Evolutionary conservation across 1,140 invertebrate genomes (phyloP), one percentile per base, ranked within the genome.

Genomic region (Drosophila busckii): DNA sequence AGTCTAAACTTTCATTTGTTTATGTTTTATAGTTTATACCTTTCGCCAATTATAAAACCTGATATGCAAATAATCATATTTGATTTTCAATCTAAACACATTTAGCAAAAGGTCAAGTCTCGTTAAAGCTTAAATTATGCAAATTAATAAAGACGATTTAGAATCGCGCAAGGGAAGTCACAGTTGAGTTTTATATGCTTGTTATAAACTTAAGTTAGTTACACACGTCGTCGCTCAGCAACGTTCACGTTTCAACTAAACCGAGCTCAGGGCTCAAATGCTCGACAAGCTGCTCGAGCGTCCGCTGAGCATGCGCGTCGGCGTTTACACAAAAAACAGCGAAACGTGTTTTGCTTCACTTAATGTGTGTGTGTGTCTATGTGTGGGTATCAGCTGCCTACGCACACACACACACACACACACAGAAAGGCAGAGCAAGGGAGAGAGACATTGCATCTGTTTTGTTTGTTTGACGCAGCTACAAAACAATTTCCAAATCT

Each of bases 41-140:
- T 90, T 90, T 90, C 88, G 90, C 90, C 88, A 89, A 89, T 89
- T 84, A 90, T 86, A 88, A 91, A 91, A 89, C 91, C 91, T 42
- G 90, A 91, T 76, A 91, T 90, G 82, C 90, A 91, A 84, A 91
- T 91, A 82, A 92, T 91, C 91, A 92, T 92, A 49, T 65, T 87
- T n/a, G 49, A 25, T 9, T 46, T 15, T 32, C 37, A 2, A 17
- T 46, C 20, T 31, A 35, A 42, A 49, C 34, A 56, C 38, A 2
- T 26, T 28, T 32, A 52, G 59, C 55, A 29, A 63, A 61, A 29
- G 64, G 16, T 23, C 28, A 15, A 25, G 25, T 23, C 20, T 58
- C 28, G 16, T 54, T 54, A 34, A 53, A 59, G 35, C 54, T 12
- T 34, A 58, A 58, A 48, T 54, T 78, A 80, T 71, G 67, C 48